phyloP scores from a whole-genome alignment of 2,888 invertebrate species.

The Nebria salina region DNA sequence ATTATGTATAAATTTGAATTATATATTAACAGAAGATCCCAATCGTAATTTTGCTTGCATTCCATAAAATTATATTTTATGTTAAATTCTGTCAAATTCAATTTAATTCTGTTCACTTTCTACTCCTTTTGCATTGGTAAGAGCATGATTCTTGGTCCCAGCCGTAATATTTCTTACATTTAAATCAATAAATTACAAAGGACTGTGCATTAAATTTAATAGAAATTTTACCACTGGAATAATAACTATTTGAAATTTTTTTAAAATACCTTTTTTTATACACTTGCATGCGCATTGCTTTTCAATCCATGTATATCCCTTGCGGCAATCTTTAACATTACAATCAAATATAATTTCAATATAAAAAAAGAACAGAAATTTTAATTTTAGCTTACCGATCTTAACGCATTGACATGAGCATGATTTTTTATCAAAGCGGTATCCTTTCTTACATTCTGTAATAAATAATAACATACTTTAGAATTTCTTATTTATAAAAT shows the following conservation, averaged over 20 bases:
- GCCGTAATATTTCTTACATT: background rate
- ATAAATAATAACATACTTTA: background rate
- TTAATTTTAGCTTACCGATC: background rate
- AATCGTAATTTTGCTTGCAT: too few relatives aligned
- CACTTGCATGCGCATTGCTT: background rate
- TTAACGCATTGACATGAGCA: background rate
- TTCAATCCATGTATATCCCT: background rate
- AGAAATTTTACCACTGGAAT: too few relatives aligned
- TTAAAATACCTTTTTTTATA: background rate
- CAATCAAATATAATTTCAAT: background rate
- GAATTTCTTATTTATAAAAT: background rate
- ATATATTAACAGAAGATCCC: background rate
- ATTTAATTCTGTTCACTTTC: too few relatives aligned
- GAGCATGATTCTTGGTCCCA: background rate
- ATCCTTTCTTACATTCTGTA: background rate
- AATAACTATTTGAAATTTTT: too few relatives aligned
- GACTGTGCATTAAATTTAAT: too few relatives aligned
- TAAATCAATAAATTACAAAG: too few relatives aligned
- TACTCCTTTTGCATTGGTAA: background rate
- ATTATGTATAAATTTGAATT: background rate
- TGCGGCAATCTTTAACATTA: background rate
- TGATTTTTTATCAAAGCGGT: background rate
- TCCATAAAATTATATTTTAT: too few relatives aligned
- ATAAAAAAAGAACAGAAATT: background rate
- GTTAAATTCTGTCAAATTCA: too few relatives aligned